These are phyloP conservation scores for Acipenser ruthenus DNA, from an alignment of 2,797 vertebrate species.

Conservation along the genomic window DNA sequence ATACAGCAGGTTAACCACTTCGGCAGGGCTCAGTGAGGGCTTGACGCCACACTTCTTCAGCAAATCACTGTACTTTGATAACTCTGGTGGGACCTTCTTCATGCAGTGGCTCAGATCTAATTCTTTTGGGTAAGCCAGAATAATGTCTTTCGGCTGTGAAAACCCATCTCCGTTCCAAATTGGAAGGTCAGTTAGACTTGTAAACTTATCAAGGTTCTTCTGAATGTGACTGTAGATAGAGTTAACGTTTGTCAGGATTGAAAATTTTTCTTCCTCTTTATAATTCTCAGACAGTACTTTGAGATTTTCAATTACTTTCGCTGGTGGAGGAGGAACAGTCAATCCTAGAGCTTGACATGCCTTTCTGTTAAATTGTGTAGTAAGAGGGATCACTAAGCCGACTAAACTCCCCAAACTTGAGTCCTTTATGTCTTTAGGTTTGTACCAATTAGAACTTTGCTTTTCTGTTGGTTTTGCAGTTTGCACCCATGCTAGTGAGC, in stretches of 20 bases:
- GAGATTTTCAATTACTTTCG: constrained; percentile 40
- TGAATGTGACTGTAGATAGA: constrained; percentile 40
- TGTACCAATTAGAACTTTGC: constrained; percentile 11
- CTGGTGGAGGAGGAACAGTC: constrained; percentile 18
- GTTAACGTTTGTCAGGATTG: constrained; percentile 16
- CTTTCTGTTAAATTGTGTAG: constrained; percentile 20
- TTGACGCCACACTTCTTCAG: constrained; percentile 37
- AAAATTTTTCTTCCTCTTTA: accelerated
- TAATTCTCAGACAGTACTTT: background rate
- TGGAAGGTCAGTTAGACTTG: background rate
- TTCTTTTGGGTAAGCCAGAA: constrained; percentile 34
- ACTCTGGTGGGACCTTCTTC: constrained; percentile 29
- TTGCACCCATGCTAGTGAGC: constrained; percentile 32
- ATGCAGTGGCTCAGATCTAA: constrained; percentile 33
- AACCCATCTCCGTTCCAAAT: constrained; percentile 40
- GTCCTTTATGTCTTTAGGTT: constrained; percentile 23
- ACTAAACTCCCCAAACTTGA: constrained; percentile 25
- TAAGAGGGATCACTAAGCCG: constrained; percentile 37
- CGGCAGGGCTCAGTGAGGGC: constrained; percentile 3
- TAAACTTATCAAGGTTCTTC: constrained; percentile 26
- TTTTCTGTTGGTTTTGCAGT: background rate
- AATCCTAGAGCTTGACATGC: constrained; percentile 33
- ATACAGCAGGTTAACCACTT: constrained; percentile 20
- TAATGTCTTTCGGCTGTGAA: constrained; percentile 21
- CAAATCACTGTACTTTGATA: constrained; percentile 30